Evolutionary conservation across 2,113 vertebrate genomes (phyloP).

Genomic region (Zosterops lateralis): DNA sequence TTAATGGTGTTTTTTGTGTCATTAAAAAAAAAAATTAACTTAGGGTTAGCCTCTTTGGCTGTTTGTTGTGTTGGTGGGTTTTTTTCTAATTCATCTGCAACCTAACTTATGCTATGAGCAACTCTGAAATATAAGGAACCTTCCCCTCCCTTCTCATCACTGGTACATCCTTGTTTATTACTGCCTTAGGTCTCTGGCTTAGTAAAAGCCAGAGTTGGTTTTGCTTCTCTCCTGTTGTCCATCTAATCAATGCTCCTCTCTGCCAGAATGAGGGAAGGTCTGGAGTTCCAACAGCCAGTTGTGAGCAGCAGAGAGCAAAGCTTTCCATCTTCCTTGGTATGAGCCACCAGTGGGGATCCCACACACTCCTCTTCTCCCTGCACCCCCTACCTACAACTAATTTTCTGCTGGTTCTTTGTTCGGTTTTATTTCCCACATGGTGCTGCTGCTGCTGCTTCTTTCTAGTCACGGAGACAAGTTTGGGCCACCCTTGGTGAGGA

Average conservation of each 20-base stretch:
- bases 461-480: neutral
- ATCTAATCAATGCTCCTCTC: fast-evolving
- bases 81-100: neutral
- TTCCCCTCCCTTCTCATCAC: neutral
- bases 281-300: neutral
- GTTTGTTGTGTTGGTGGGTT: neutral
- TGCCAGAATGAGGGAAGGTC: neutral
- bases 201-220: neutral
- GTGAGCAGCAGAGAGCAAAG: neutral
- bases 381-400: fast-evolving
- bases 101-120: neutral
- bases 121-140: neutral
- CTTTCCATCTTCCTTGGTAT: neutral
- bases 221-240: neutral
- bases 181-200: neutral
- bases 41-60: neutral
- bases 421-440: neutral
- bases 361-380: neutral
- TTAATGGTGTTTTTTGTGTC: neutral
- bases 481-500: neutral
- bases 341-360: neutral
- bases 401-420: neutral
- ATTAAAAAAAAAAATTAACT: too few species aligned
- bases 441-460: neutral
- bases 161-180: neutral